Conservation (phyloP, 2,113 vertebrate genomes). For the Myotis yumanensis region DNA sequence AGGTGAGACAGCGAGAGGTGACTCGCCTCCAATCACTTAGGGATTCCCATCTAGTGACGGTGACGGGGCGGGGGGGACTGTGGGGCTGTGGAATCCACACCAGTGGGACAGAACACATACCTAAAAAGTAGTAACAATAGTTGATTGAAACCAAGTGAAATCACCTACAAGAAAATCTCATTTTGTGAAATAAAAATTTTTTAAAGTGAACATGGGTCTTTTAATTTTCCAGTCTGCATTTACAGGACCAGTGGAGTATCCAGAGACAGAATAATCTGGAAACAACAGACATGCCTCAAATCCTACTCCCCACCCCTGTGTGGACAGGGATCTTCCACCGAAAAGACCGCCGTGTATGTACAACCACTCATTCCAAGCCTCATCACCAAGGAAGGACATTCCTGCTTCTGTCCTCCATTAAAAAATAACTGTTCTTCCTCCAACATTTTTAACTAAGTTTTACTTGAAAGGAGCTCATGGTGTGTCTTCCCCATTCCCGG, state of each 20-base stretch:
- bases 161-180: background rate
- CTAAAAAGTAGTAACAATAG: background rate
- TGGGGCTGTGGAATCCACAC: background rate
- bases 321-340: background rate
- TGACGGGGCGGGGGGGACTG: background rate
- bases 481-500: background rate
- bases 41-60: background rate
- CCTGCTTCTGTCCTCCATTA: background rate
- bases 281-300: background rate
- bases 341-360: background rate
- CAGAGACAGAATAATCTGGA: background rate
- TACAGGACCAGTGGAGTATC: background rate
- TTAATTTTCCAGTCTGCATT: background rate
- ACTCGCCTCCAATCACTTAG: background rate
- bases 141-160: background rate
- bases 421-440: background rate
- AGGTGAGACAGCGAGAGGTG: background rate
- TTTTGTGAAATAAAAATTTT: conserved; percentile 4
- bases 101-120: background rate
- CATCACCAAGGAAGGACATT: background rate
- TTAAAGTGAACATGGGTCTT: background rate
- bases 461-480: background rate
- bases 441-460: background rate
- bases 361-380: background rate
- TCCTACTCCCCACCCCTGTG: background rate